Evolutionary conservation across 2,797 vertebrate genomes (phyloP), one percentile per base, ranked within the genome.

Genomic region (Petrocephalus sullivani): DNA sequence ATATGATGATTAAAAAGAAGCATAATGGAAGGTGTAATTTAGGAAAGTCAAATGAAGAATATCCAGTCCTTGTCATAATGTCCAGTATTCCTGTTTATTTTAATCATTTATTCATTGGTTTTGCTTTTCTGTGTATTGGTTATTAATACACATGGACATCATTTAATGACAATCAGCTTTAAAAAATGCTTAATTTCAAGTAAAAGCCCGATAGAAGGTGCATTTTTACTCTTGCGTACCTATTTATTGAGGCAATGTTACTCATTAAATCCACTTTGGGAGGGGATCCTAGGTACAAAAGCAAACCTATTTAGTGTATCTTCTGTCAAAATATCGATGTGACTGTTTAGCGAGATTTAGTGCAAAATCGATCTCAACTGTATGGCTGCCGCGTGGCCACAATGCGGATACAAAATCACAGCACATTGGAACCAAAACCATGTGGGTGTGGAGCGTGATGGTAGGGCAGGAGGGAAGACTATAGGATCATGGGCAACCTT

Each of bases 11-110:
- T 57, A 60, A 58, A 57, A 14, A 19, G 7, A 87, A 33, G 33
- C 4, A 19, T 37, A 19, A 41, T 49, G 10, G 21, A 16, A 53
- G 7, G 37, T 41, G 10, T 83, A 51, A 82, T 61, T 58, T 83
- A 46, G 21, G 28, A 81, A 2, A 28, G 33, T 14, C 12, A 21
- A 53, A 83, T 21, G 61, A 61, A 51, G 33, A 64, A 84, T 41
- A 84, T 84, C 64, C 88, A 37, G 37, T 57, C 7, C 61, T 85
- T 85, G 53, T 85, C 37, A 87, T 58, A 75, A 87, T 37, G 12
- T 86, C 28, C 54, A 71, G n/a, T 41, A 37, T 14, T 61, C 57
- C 16, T 56, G 14, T 14, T 61, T 37, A 61, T 37, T 64, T 64
- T 64, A 37, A 61, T 64, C 16, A 85, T 85, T 53, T 41, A 51